Base-by-base conservation (phyloP, 2,888 invertebrate species). In the Acanthacorydalis orientalis region DNA sequence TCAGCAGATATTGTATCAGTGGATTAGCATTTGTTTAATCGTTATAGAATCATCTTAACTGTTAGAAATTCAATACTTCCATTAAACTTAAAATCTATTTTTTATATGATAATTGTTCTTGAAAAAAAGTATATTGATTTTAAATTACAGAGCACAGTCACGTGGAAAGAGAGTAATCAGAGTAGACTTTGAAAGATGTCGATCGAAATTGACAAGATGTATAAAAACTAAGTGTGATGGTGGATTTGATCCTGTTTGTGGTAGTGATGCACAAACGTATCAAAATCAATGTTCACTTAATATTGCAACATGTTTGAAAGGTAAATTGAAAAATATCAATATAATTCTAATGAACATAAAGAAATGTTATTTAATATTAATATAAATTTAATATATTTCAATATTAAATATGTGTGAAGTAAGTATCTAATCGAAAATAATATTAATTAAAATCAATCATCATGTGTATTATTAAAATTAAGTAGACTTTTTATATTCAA, bases 191-290 rank as follows among this genome's bases (percentile, higher is more conserved):
- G 86, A 86, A 53, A 88, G 88, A 60, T 90, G 89, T 58, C 75
- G 78, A 44, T 64, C 72, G 2, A 80, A 83, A 53, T 67, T 86
- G 62, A 76, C 73, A 53, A 83, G 86, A 57, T 90, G 90, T 61
- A 70, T 77, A 58, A 84, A 85, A 58, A 69, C 75, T 47, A 78
- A 81, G 53, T 83, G 83, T 56, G 70, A 73, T 43, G 63, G 62
- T 34, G 80, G 83, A 31, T 64, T 69, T 15, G 85, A 86, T 62
- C 85, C 84, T 2, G 80, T 90, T n/a, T 91, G 91, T 57, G 91
- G 90, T 1, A 88, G 88, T 7, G 90, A 91, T 58, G 88, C 89
- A 12, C 78, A 77, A 52, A 86, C 87, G 0, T 91, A 91, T 68
- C 74, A 75, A 51, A 88, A 85, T 61, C 80, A 83, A 56, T 91